Percentiles rank a stretch among this genome's conserved stretches.
Evolutionary conservation across 2,797 vertebrate species (phyloP).

Genomic region (Dipus sagitta): DNA sequence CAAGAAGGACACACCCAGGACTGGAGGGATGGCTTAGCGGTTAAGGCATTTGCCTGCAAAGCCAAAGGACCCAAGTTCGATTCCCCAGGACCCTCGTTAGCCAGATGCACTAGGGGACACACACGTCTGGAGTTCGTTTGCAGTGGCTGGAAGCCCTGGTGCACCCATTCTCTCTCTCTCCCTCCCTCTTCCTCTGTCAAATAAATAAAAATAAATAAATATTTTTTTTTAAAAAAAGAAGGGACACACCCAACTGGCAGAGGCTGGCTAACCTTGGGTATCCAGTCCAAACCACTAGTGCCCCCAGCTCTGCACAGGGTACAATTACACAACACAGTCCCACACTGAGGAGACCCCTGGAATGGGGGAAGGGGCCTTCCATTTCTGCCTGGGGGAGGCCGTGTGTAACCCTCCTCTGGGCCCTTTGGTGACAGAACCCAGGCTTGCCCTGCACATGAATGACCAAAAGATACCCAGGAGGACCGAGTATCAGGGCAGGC

Average conservation of each 20-base stretch:
- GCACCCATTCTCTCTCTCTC: too few species aligned
- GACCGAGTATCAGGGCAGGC: not conserved
- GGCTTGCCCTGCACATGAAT: not conserved
- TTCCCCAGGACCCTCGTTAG: too few species aligned
- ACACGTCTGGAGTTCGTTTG: too few species aligned
- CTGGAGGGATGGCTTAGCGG: not conserved
- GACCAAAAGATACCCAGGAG: not conserved
- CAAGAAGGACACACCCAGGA: not conserved
- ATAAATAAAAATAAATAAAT: too few species aligned
- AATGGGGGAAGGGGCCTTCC: not conserved
- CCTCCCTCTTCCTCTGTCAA: too few species aligned
- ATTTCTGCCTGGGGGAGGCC: not conserved
- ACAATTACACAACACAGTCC: not conserved
- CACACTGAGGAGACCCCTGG: not conserved
- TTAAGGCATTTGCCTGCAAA: too few species aligned
- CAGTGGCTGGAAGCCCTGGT: too few species aligned
- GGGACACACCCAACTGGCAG: not conserved
- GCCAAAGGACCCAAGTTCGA: too few species aligned
- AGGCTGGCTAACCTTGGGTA: not conserved
- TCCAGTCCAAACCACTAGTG: not conserved
- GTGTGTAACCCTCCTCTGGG: not conserved
- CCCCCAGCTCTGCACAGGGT: not conserved
- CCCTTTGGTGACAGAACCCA: not conserved
- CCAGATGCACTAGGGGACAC: too few species aligned
- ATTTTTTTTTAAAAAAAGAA: too few species aligned